Percentiles rank a stretch among this genome's conserved stretches.
Conservation (phyloP, 2,113 vertebrate species). For the Nothocercus nigrocapillus region DNA sequence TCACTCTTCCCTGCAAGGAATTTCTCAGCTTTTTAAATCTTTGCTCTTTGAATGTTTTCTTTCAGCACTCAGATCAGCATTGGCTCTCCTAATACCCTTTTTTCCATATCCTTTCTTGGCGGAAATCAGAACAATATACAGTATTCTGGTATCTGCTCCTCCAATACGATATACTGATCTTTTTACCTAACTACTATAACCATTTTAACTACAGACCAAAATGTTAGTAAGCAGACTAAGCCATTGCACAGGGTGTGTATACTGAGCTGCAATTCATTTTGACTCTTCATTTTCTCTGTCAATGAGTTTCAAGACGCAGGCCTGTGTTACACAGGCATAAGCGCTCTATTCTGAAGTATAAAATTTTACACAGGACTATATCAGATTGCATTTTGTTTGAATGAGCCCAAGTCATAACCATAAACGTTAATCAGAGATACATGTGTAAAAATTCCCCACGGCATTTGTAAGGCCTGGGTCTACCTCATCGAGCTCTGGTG, state of each 20-base stretch:
- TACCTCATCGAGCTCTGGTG: background rate
- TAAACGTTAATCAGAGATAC: background rate
- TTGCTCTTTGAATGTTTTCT: background rate
- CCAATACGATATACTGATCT: background rate
- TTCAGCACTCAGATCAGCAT: background rate
- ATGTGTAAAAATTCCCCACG: background rate
- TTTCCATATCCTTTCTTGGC: background rate
- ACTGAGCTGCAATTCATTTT: background rate
- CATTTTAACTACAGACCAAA: background rate
- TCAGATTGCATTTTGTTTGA: background rate
- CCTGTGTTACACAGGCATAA: background rate
- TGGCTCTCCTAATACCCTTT: background rate
- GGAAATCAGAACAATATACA: background rate
- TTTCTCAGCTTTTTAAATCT: background rate
- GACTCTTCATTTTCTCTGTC: background rate
- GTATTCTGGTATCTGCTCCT: background rate
- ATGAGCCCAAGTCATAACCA: background rate
- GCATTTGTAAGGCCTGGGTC: background rate
- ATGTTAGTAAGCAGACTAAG: background rate
- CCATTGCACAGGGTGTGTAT: background rate
- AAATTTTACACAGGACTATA: background rate
- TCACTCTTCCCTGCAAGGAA: background rate
- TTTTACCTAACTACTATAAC: background rate
- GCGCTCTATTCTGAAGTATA: background rate
- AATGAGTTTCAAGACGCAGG: background rate